Percentiles rank a stretch among this genome's conserved stretches.
Conservation (phyloP, 2,797 vertebrate species). For the Taeniopygia guttata region DNA sequence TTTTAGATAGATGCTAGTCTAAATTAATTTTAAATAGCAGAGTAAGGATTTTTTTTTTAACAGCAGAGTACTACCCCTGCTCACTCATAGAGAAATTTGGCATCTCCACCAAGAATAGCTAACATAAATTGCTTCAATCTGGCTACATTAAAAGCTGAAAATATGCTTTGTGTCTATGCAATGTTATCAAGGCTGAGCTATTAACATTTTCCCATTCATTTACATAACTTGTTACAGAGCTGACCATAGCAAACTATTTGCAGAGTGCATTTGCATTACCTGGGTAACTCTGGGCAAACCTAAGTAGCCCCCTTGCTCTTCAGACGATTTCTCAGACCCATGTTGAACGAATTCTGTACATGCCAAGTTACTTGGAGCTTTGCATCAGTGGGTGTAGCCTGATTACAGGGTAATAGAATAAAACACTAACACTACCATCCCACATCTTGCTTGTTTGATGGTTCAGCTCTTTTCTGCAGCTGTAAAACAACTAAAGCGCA, state of each 20-base stretch:
- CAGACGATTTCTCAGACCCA: background rate
- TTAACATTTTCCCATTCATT: background rate
- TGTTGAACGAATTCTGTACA: background rate
- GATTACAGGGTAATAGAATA: background rate
- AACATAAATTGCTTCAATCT: background rate
- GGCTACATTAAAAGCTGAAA: background rate
- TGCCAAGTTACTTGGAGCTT: background rate
- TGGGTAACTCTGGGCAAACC: background rate
- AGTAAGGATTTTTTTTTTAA: too few relatives aligned
- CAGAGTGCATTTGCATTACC: background rate
- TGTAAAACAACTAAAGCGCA: background rate
- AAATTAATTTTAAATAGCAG: background rate
- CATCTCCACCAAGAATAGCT: background rate
- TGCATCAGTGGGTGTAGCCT: background rate
- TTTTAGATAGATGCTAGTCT: background rate
- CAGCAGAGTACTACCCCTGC: background rate
- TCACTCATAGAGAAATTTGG: background rate
- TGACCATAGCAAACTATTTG: background rate
- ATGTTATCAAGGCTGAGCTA: accelerated
- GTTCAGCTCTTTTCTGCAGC: background rate
- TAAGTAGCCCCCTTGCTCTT: background rate
- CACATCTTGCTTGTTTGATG: background rate
- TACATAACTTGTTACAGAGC: background rate
- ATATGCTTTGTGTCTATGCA: background rate
- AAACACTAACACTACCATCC: background rate